Base-by-base conservation (phyloP, 2,797 vertebrate genomes). In the Champsocephalus esox region DNA sequence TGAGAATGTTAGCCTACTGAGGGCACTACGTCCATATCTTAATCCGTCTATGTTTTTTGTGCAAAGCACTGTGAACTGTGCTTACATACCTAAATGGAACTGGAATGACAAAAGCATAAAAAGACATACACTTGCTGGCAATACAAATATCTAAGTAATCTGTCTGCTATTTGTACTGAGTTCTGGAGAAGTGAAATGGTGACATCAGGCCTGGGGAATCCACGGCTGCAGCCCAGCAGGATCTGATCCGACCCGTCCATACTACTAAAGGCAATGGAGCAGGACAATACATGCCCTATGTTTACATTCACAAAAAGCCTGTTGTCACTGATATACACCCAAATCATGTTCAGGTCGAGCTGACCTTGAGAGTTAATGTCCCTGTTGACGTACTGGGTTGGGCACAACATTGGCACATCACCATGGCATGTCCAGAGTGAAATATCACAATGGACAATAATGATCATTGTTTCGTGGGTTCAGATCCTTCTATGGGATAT, bases 201-300 rank as follows among this genome's bases (percentile, higher is more conserved):
- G 89, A 94, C 87, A 81, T 88, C 88, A 88, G 81, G 60, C 81
- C 66, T 74, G 55, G 87, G 87, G 88, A 92, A 92, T 92, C 75
- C 78, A 90, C 91, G 91, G 89, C 91, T 93, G 91, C 79, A 87
- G 68, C 84, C 67, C 83, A 85, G 81, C 77, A 17, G 80, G 87
- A 68, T 73, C 79, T 51, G 61, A 80, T 79, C 73, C 64, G 86
- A 88, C 67, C 74, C 58, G 67, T 61, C 62, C 76, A 72, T 71
- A 75, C 58, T 62, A 70, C 41, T 5, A 58, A 73, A 58, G 67
- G 38, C 60, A 76, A 58, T 8, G 6, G 16, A 66, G 28, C 19
- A 45, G 41, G 41, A 78, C 70, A 48, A 50, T 43, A 73, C 65
- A 55, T 0, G 5, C 3, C 3, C 10, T 21, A 12, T 2, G 5